Conservation (phyloP, 2,113 vertebrate species). For the Paracanthobrama guichenoti region DNA sequence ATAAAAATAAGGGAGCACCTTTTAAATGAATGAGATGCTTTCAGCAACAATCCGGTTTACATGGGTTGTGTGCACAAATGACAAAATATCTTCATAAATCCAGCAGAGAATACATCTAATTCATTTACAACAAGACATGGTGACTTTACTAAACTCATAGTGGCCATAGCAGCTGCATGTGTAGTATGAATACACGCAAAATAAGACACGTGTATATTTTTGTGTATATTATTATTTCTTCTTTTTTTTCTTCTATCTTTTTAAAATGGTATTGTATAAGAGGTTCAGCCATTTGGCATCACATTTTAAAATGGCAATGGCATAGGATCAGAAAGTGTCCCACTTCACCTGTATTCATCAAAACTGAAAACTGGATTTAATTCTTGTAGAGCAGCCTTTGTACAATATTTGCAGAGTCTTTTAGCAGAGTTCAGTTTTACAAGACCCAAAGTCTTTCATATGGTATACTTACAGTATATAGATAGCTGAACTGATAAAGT, state of each 20-base stretch:
- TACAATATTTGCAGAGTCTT: not conserved
- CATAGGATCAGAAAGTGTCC: not conserved
- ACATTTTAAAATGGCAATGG: not conserved
- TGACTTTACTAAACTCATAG: slow-evolving; percentile 8
- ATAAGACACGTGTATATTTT: not conserved
- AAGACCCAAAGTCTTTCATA: not conserved
- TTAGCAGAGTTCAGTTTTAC: not conserved
- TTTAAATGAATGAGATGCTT: slow-evolving; percentile 14
- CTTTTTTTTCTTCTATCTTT: not conserved
- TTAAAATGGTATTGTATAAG: not conserved
- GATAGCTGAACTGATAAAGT: not conserved
- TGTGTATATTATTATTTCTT: not conserved
- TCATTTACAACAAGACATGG: slow-evolving; percentile 11
- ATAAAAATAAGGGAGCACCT: slow-evolving; percentile 60
- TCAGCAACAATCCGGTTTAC: slow-evolving; percentile 9
- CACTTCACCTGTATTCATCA: not conserved
- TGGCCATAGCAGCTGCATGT: slow-evolving; percentile 1
- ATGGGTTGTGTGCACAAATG: slow-evolving; percentile 15
- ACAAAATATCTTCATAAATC: slow-evolving; percentile 28
- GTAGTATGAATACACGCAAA: not conserved
- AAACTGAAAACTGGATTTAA: not conserved
- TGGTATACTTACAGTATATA: not conserved
- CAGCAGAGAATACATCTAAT: slow-evolving; percentile 42
- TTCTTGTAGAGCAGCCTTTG: not conserved
- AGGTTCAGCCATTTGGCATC: not conserved